Conservation (phyloP, 2,113 vertebrate species). For the Thymallus thymallus region DNA sequence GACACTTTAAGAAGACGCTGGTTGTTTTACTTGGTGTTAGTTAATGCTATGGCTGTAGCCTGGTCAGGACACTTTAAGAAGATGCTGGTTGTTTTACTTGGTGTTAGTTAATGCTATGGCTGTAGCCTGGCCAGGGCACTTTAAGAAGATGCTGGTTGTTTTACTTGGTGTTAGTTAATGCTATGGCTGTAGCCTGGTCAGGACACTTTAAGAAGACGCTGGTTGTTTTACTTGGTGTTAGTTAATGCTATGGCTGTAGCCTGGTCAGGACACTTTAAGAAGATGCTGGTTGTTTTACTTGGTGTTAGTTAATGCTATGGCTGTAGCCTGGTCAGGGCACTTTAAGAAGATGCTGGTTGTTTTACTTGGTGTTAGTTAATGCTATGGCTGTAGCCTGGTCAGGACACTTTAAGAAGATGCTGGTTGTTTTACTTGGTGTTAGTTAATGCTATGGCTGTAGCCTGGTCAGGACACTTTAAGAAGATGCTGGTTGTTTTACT, state of each 20-base stretch:
- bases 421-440: constrained; percentile 83
- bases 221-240: constrained; percentile 80
- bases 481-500: constrained; percentile 95
- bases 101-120: constrained; percentile 20
- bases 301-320: constrained; percentile 22
- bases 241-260: constrained; percentile 16
- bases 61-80: constrained; percentile 92
- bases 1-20: constrained; percentile 98
- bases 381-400: constrained; percentile 46
- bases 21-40: constrained; percentile 81
- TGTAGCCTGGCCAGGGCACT: constrained; percentile 78
- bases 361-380: constrained; percentile 70
- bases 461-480: constrained; percentile 87
- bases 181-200: constrained; percentile 38
- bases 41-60: constrained; percentile 2
- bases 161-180: constrained; percentile 69
- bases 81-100: constrained; percentile 91
- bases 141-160: constrained; percentile 96
- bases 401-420: constrained; percentile 97
- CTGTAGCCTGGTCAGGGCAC: constrained; percentile 75
- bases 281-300: constrained; percentile 93
- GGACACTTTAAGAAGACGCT: constrained; percentile 99
- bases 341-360: constrained; percentile 98
- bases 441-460: constrained; percentile 18
- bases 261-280: constrained; percentile 90